Conservation (phyloP, 1,140 invertebrate species). For the Diorhabda carinulata region DNA sequence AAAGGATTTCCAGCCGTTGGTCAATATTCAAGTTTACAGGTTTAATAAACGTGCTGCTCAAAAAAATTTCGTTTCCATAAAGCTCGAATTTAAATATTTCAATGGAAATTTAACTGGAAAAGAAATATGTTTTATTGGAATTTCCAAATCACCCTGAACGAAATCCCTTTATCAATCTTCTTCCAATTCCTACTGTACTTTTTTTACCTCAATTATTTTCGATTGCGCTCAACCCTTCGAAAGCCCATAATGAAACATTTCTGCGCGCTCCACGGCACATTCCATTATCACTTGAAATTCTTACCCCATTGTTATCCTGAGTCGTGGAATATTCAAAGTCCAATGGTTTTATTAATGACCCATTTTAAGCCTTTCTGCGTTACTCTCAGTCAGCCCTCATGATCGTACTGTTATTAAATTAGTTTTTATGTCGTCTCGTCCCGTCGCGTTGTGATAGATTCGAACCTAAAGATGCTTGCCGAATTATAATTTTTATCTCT, state of each 20-base stretch:
- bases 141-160: not conserved
- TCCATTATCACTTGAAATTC: conserved; percentile 30
- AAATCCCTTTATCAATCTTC: not conserved
- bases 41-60: too few relatives aligned
- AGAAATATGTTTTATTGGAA: not conserved
- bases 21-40: too few relatives aligned
- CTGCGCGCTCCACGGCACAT: conserved; percentile 27
- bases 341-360: conserved; percentile 33
- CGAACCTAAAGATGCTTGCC: conserved; percentile 15
- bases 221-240: not conserved
- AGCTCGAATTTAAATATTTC: not conserved
- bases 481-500: conserved; percentile 16
- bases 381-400: conserved; percentile 9
- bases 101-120: not conserved
- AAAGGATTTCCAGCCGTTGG: too few relatives aligned
- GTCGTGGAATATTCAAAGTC: conserved; percentile 32
- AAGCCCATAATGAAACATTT: conserved; percentile 27
- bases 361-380: conserved; percentile 21
- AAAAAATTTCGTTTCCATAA: too few relatives aligned
- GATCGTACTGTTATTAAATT: conserved; percentile 31
- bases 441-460: conserved; percentile 21
- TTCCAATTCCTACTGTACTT: not conserved
- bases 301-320: conserved; percentile 32
- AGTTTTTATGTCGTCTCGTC: conserved; percentile 24
- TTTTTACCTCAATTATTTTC: conserved; percentile 1